Base-by-base conservation (phyloP, 2,113 vertebrate genomes). In the Saguinus imperator region DNA sequence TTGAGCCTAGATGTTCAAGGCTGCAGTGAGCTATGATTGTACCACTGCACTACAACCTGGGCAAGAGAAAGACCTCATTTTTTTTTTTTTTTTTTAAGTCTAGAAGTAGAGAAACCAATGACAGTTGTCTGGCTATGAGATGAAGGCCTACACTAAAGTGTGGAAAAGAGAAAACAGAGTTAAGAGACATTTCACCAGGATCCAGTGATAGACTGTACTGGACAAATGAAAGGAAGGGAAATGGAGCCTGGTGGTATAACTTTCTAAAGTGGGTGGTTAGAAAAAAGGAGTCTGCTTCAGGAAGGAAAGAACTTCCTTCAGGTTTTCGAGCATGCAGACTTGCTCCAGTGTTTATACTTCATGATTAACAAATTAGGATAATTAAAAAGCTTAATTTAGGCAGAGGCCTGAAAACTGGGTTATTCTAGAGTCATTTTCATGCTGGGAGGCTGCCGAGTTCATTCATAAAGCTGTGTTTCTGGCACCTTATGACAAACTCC, bases 341-440 rank as follows among this genome's bases (percentile, higher is more conserved):
- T n/a, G 25, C 45, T 91, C 43, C 25, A 68, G 10, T 48, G 55
- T 64, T 96, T 72, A 86, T 58, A 57, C 50, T 64, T 91, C 35
- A 66, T 66, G 68, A 93, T 89, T 73, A 95, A 87, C 52, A 86
- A 97, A 90, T 94, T 70, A 84, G n/a, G 91, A 80, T 86, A 57
- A 84, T 97, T 86, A 29, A 50, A 35, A 96, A 48, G 14, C 11
- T 94, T 61, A 80, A 94, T 91, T 94, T 73, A 61, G 17, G 14
- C 1, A 10, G 29, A 82, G 25, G 23, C 35, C 73, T 80, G 35
- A 83, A 77, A 58, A 88, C 35, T 70, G 27, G 40, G 43, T 77
- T 81, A 79, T 55, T 73, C 75, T 92, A 5, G 43, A 52, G 58
- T 81, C 48, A 23, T 77, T 40, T 90, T n/a, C 89, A 58, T 21